A percentile compares a stretch with the other conserved stretches of the same genome.
Conservation (phyloP, 2,113 vertebrate genomes). For the Colinus virginianus region DNA sequence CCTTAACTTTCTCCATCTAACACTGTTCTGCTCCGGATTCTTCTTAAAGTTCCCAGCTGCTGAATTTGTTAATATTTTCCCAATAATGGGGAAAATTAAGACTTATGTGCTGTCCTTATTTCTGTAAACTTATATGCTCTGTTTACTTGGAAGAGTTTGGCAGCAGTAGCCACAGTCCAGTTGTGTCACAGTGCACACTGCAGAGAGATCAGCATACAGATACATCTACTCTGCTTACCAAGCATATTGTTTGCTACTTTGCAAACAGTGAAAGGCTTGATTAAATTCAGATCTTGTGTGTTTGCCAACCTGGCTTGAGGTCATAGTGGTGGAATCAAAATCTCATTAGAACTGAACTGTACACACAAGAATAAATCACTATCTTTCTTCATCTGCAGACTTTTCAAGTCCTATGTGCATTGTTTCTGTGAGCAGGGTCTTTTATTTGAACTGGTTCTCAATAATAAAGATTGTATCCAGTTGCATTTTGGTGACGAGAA, state of each 20-base stretch:
- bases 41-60: neutral
- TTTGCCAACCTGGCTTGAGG: conserved; percentile 37
- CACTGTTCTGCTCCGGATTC: neutral
- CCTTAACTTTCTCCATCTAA: neutral
- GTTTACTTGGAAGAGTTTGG: neutral
- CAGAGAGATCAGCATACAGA: neutral
- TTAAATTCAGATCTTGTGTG: conserved; percentile 40
- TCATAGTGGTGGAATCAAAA: neutral
- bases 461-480: neutral
- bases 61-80: neutral
- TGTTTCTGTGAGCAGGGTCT: neutral
- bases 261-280: conserved; percentile 50
- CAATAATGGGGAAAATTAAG: neutral
- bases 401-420: neutral
- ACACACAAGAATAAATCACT: neutral
- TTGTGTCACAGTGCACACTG: neutral
- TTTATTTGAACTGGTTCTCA: neutral
- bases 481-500: neutral
- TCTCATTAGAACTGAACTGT: conserved; percentile 37
- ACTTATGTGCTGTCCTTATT: neutral
- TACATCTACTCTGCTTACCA: conserved; percentile 19
- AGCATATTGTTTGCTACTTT: conserved; percentile 25
- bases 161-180: neutral
- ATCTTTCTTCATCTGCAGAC: conserved; percentile 18
- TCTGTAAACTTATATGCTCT: neutral